Evolutionary conservation across 1,140 invertebrate species (phyloP).

Genomic region (Rhyacophila brunnea): DNA sequence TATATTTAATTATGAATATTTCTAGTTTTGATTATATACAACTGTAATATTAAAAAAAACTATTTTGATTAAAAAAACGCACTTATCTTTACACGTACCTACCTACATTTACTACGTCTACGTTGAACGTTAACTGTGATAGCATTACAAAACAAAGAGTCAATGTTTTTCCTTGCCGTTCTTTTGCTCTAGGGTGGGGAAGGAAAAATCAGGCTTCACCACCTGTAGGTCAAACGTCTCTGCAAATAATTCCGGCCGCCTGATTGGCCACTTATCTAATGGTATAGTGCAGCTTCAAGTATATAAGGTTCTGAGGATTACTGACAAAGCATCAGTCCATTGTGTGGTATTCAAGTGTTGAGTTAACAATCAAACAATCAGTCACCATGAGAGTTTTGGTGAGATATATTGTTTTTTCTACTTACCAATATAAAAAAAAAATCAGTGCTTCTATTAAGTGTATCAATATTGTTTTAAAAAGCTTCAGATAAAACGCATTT

Average conservation of each 20-base stretch:
- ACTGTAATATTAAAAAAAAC: no score
- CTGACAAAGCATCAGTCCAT: slow-evolving; percentile 19
- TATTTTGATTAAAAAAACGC: no score
- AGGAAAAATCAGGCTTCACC: slow-evolving; percentile 5
- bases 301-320: slow-evolving; percentile 19
- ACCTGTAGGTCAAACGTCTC: slow-evolving; percentile 15
- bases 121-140: no score
- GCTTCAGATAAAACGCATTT: no score
- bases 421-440: no score
- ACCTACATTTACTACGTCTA: no score
- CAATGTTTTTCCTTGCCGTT: slow-evolving; percentile 14
- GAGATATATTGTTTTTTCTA: no score
- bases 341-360: slow-evolving; percentile 10
- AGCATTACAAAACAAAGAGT: slow-evolving; percentile 4
- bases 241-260: slow-evolving; percentile 6
- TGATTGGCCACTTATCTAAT: slow-evolving; percentile 6
- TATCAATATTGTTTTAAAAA: no score
- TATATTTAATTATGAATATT: no score
- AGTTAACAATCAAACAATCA: slow-evolving; percentile 1
- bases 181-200: not conserved
- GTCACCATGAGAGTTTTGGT: slow-evolving; percentile 29
- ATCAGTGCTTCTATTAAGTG: no score
- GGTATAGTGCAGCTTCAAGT: slow-evolving; percentile 3
- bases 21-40: no score
- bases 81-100: no score